A percentile compares a stretch with the other conserved stretches of the same genome.
phyloP scores from a whole-genome alignment of 1,140 invertebrate species.

The Cydia amplana region DNA sequence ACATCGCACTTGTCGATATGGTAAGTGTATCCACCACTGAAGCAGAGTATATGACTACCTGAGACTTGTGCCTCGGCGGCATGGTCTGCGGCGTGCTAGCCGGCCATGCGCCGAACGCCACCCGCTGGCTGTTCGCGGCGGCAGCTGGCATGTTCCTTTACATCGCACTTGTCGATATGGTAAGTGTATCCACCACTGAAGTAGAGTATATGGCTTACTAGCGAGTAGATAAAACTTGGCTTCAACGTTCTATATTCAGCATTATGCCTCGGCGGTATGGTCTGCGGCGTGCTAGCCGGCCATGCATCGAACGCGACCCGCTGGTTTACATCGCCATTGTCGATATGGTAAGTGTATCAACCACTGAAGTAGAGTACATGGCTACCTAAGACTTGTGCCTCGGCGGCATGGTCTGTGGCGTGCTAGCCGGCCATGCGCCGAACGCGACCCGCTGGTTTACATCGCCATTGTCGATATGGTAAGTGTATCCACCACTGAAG shows the following conservation, averaged over 20 bases:
- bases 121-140: conserved; percentile 93
- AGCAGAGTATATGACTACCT: too few species aligned
- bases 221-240: too few species aligned
- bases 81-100: too few species aligned
- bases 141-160: conserved; percentile 97
- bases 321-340: conserved; percentile 99
- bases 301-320: conserved; percentile 88
- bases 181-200: too few species aligned
- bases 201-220: too few species aligned
- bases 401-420: conserved; percentile 34
- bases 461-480: conserved; percentile 93
- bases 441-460: conserved; percentile 93
- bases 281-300: too few species aligned
- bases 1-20: too few species aligned
- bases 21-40: too few species aligned
- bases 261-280: conserved; percentile 33
- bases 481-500: too few species aligned
- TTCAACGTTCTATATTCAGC: too few species aligned
- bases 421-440: conserved; percentile 80
- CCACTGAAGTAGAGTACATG: too few species aligned
- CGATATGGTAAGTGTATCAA: too few species aligned
- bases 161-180: conserved; percentile 93
- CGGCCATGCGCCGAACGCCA: conserved; percentile 84
- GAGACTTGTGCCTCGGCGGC: conserved; percentile 83
- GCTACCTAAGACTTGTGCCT: conserved; percentile 83